Conservation (phyloP, 2,888 invertebrate genomes). For the Euphydryas editha region DNA sequence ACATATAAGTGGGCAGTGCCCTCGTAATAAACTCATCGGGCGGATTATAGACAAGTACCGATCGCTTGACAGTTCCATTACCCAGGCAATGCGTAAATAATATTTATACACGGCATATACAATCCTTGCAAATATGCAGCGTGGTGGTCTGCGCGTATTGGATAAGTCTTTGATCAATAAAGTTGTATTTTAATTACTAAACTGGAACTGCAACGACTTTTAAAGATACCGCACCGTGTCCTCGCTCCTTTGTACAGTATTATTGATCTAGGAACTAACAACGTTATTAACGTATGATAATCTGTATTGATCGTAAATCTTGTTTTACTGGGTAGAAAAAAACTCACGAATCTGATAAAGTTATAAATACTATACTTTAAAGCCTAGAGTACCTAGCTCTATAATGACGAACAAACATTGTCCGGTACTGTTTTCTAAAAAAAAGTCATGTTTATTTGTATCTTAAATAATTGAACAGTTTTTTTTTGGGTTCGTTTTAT, state of each 20-base stretch:
- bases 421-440: too few relatives aligned
- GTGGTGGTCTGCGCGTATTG: conserved; percentile 72
- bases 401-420: neutral
- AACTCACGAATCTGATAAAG: conserved; percentile 4
- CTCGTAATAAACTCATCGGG: conserved; percentile 74
- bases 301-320: conserved; percentile 24
- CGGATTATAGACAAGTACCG: conserved; percentile 70
- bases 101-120: conserved; percentile 62
- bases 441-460: too few relatives aligned
- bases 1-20: conserved; percentile 61
- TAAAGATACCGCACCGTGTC: conserved; percentile 74
- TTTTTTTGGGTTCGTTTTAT: too few relatives aligned
- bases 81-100: conserved; percentile 62
- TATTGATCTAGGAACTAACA: conserved; percentile 32
- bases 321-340: conserved; percentile 16
- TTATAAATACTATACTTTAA: neutral
- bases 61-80: conserved; percentile 77
- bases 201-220: conserved; percentile 65
- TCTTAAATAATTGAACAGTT: too few relatives aligned
- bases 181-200: conserved; percentile 81
- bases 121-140: conserved; percentile 62
- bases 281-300: conserved; percentile 33
- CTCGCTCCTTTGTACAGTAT: conserved; percentile 40
- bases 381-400: neutral
- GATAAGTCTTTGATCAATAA: conserved; percentile 77